These are phyloP conservation scores for Ammospiza nelsoni DNA, from an alignment of 2,113 vertebrate species.

Conservation along the genomic window DNA sequence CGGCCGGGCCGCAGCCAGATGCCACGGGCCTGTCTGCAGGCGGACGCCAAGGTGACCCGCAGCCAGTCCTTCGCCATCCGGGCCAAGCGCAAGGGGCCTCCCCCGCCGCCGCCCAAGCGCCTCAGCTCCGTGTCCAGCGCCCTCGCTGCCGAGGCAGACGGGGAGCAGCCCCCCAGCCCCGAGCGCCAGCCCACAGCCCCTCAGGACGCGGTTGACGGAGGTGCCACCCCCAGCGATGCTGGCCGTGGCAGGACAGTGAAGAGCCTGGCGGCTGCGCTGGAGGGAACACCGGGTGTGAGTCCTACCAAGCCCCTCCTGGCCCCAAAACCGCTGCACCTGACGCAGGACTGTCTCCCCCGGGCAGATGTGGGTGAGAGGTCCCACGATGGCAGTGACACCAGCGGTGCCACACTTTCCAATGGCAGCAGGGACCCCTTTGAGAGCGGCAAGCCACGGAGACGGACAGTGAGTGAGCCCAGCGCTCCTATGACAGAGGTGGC, in stretches of 20 bases:
- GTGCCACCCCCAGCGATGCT: neutral
- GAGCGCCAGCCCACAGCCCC: neutral
- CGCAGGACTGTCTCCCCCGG: neutral
- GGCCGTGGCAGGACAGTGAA: constrained; percentile 62
- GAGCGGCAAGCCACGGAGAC: constrained; percentile 66
- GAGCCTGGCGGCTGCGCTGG: constrained; percentile 70
- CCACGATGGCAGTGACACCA: rapidly evolving
- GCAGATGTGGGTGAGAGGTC: neutral
- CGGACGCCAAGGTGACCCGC: constrained; percentile 67
- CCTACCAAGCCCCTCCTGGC: constrained; percentile 23
- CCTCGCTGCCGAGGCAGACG: neutral
- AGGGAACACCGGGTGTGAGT: constrained; percentile 30
- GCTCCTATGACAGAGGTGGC: constrained; percentile 41
- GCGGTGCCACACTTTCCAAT: neutral
- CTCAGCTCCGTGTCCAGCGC: constrained; percentile 79
- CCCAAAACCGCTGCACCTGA: neutral
- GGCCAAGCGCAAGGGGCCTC: constrained; percentile 84
- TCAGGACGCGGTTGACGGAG: neutral
- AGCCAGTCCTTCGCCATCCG: constrained; percentile 85
- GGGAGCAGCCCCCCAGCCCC: neutral
- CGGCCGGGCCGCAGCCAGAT: constrained; percentile 78
- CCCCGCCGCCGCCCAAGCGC: constrained; percentile 74
- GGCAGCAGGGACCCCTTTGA: constrained; percentile 44
- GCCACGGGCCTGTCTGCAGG: constrained; percentile 38
- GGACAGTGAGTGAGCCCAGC: constrained; percentile 79